A percentile compares a stretch with the other conserved stretches of the same genome.
These are phyloP conservation scores for Anoplopoma fimbria DNA, from an alignment of 2,113 vertebrate genomes.

Conservation along the genomic window DNA sequence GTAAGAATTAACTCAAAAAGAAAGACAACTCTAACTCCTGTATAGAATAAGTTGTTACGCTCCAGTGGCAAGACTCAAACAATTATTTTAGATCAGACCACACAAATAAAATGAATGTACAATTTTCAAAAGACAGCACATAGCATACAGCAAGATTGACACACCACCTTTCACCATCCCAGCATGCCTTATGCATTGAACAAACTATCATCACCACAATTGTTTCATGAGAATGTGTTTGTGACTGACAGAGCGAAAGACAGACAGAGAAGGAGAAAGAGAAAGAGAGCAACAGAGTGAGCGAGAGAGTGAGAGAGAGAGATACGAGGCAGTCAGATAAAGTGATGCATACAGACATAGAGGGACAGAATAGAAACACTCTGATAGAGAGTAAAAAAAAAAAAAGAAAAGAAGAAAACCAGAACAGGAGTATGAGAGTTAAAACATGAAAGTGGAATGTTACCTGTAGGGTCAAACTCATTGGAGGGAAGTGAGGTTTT, in stretches of 20 bases:
- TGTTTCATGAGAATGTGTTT: slow-evolving; percentile 28
- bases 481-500: slow-evolving; percentile 76
- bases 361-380: background rate
- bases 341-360: slow-evolving; percentile 21
- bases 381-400: slow-evolving; percentile 14
- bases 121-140: slow-evolving; percentile 27
- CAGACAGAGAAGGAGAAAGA: background rate
- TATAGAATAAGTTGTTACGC: slow-evolving; percentile 11
- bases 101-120: slow-evolving; percentile 13
- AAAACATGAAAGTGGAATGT: slow-evolving; percentile 25
- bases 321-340: slow-evolving; percentile 1
- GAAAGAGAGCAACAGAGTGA: background rate
- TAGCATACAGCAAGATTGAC: slow-evolving; percentile 21
- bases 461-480: slow-evolving; percentile 87
- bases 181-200: slow-evolving; percentile 41
- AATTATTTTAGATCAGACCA: slow-evolving; percentile 26
- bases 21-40: background rate
- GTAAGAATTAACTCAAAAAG: background rate
- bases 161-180: slow-evolving; percentile 36
- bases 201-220: slow-evolving; percentile 43
- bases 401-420: background rate
- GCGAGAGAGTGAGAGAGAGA: background rate
- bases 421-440: background rate
- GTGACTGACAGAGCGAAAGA: slow-evolving; percentile 1
- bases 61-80: slow-evolving; percentile 4